phyloP scores from a whole-genome alignment of 2,113 vertebrate genomes.

The Alligator sinensis region DNA sequence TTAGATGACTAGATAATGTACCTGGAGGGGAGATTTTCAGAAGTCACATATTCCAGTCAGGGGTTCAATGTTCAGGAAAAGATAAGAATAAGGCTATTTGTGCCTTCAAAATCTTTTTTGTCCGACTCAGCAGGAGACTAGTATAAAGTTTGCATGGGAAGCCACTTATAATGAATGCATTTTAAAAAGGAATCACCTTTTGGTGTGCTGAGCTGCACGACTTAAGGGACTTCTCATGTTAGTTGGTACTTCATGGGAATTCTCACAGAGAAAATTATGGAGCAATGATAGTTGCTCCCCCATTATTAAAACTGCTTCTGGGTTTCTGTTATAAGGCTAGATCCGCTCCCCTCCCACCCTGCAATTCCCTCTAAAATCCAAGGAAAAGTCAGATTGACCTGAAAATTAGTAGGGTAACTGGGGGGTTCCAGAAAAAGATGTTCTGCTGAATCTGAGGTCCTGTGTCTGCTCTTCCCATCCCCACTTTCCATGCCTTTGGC shows the following conservation, averaged over 20 bases:
- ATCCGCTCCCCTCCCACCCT: neutral
- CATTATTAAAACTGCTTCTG: rapidly evolving
- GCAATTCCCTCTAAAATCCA: neutral
- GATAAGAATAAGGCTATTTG: rapidly evolving
- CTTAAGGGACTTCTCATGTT: slow-evolving; percentile 47
- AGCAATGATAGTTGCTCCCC: neutral
- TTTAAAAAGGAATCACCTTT: slow-evolving; percentile 61
- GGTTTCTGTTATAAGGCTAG: neutral
- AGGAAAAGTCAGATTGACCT: neutral
- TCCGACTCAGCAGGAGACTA: neutral
- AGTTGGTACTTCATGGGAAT: neutral
- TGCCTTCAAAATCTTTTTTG: slow-evolving; percentile 5
- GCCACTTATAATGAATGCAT: slow-evolving; percentile 38
- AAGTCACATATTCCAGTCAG: neutral
- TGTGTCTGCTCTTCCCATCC: neutral
- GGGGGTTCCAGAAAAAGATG: neutral
- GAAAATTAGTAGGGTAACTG: neutral
- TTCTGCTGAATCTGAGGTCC: neutral
- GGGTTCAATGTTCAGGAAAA: neutral
- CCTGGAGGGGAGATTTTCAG: neutral
- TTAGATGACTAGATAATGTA: neutral
- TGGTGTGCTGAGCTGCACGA: neutral
- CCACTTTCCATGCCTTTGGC: neutral
- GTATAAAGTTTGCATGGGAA: slow-evolving; percentile 41
- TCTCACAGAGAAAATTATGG: neutral